Evolutionary conservation across 2,888 invertebrate species (phyloP), one percentile per base, ranked within the genome.

Genomic region (Netelia virgata): DNA sequence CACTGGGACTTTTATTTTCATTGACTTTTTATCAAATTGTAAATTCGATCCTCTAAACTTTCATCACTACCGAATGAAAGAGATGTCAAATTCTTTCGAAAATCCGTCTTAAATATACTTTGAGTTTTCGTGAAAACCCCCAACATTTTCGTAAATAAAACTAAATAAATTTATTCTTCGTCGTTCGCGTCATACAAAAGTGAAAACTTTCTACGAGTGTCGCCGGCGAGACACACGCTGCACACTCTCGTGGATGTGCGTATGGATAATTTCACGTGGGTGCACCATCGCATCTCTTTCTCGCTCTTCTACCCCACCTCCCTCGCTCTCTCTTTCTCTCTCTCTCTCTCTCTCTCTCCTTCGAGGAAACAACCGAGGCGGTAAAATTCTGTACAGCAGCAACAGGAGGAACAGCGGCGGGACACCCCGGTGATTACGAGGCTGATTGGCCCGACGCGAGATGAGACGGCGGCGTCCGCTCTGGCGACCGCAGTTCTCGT

Each of bases 401-500:
- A 68, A 72, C 23, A 73, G 75, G 74, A 77, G 74, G 41, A 77
- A 70, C 77, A 68, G 68, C 84, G 77, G 84, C 80, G 84, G 90
- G 86, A 89, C 85, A 90, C 90, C 93, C 92, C 92, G 92, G 93
- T 93, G 93, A 93, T 93, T 93, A 93, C 92, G 92, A 91, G 92
- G 90, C 93, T 93, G 93, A 93, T 93, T 93, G 93, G 93, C 86
- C 93, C 92, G 93, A 72, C 92, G 91, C 90, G 92, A 92, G 92
- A 93, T 93, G 93, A 93, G 92, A 93, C 93, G 93, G 93, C 93
- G 93, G 93, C 92, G 90, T 92, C 91, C 90, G 90, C 90, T 88
- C 89, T 88, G 89, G 88, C 90, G 91, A 92, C 91, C 92, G 91
- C 91, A 92, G 92, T 82, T 83, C 91, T 91, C 91, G 91, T 91